phyloP scores from a whole-genome alignment of 2,888 invertebrate genomes.

The Endomychus coccineus region DNA sequence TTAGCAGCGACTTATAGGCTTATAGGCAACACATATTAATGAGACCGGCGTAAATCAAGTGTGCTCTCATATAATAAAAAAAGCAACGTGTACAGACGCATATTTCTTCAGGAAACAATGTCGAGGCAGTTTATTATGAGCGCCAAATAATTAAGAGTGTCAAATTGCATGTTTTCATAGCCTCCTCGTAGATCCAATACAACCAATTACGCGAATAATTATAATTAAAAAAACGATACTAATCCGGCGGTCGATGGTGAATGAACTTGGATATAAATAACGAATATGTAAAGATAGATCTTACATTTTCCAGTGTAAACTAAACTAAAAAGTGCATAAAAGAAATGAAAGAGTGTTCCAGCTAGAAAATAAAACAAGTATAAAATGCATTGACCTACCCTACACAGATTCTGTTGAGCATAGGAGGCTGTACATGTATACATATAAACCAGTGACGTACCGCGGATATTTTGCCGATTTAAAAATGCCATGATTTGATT shows the following conservation, averaged over 20 bases:
- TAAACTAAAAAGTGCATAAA: constrained; percentile 40
- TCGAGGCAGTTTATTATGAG: no score
- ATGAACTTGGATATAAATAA: constrained; percentile 32
- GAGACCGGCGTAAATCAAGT: no score
- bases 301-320: constrained; percentile 32
- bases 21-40: no score
- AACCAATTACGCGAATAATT: constrained; percentile 12
- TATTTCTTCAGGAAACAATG: no score
- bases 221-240: constrained; percentile 4
- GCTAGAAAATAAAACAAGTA: constrained; percentile 44
- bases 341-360: constrained; percentile 42
- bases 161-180: no score
- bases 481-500: not conserved
- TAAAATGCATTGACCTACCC: constrained; percentile 48
- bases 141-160: no score
- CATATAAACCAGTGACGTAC: constrained; percentile 39
- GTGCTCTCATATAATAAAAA: no score
- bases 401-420: constrained; percentile 46
- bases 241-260: constrained; percentile 4
- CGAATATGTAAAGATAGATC: constrained; percentile 36
- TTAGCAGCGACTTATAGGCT: no score
- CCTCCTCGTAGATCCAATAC: constrained; percentile 7
- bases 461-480: not conserved
- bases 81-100: no score
- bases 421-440: constrained; percentile 43